Base-by-base conservation (phyloP, 35 echinoderm and acorn worm genomes). In the Heliocidaris tuberculata region DNA sequence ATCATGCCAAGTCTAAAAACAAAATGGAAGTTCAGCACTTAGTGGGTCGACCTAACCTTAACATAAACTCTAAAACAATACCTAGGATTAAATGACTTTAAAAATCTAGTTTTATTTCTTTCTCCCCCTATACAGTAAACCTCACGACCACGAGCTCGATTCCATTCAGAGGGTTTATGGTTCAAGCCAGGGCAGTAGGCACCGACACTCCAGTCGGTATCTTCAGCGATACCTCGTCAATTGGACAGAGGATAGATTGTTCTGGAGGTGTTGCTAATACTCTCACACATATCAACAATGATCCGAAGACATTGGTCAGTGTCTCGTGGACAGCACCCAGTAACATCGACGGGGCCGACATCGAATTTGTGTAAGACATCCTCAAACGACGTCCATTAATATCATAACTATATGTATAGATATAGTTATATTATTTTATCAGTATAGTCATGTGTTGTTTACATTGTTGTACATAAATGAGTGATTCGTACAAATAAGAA, bases 111-210 rank as follows among this genome's bases (percentile, higher is more conserved):
- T 89, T 12, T 0, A 89, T 89, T 47, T 89, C 6, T 89, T 32
- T 47, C 47, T 89, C 31, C 31, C 15, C 29, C 24, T 42, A 48
- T 21, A 50, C 91, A 93, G 91, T 93, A 15, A 93, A 49, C 2
- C 47, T 93, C 16, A 52, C 47, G n/a, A 27, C 91, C 48, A 93
- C 49, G 6, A 59, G 6, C 13, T 47, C 48, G 91, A 59, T 19
- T n/a, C 11, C 91, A 5, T 93, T 93, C 91, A 93, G 30, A 29
- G 91, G 91, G 50, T 93, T 93, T n/a, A 93, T 93, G 29, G 29
- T 93, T 49, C 91, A 93, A 93, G 91, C 91, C 29, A 47, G 91
- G 29, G 91, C 30, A 30, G 50, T 52, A 15, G 50, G 50, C 48
- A 93, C 91, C 0, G 0, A 2, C 21, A 93, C 91, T n/a, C 91